Conservation (phyloP, 2,888 invertebrate species). For the Mylabris sibirica region DNA sequence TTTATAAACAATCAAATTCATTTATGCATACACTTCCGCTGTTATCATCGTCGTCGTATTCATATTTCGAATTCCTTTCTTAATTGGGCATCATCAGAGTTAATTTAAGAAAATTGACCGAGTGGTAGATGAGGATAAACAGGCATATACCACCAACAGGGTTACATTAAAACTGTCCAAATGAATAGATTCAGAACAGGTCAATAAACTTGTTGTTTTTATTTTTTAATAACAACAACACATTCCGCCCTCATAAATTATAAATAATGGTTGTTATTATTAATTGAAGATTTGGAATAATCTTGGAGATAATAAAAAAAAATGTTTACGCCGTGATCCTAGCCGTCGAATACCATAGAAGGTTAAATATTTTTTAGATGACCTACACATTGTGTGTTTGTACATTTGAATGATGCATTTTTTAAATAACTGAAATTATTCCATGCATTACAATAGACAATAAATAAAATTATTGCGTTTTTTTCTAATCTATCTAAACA, state of each 20-base stretch:
- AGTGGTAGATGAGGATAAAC: neutral
- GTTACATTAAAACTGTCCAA: neutral
- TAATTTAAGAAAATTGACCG: neutral
- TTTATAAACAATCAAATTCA: neutral
- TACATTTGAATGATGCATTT: neutral
- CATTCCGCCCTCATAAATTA: neutral
- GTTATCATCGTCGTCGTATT: neutral
- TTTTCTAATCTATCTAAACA: too few species aligned
- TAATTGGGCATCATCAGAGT: neutral
- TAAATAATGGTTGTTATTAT: neutral
- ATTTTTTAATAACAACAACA: neutral
- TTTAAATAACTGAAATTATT: neutral
- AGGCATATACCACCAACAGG: neutral
- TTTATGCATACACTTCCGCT: neutral
- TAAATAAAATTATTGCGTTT: too few species aligned
- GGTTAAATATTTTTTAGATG: slow-evolving; percentile 6
- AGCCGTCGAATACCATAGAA: neutral
- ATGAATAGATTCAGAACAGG: neutral
- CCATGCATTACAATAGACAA: neutral
- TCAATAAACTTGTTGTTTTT: slow-evolving; percentile 2
- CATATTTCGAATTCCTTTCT: neutral
- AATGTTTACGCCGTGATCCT: neutral
- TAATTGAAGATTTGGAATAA: neutral
- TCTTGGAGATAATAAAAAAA: neutral
- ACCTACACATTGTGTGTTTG: neutral